A percentile compares a stretch with the other conserved stretches of the same genome.
These are phyloP conservation scores for Helicoverpa assulta DNA, from an alignment of 2,888 invertebrate species.

Conservation along the genomic window DNA sequence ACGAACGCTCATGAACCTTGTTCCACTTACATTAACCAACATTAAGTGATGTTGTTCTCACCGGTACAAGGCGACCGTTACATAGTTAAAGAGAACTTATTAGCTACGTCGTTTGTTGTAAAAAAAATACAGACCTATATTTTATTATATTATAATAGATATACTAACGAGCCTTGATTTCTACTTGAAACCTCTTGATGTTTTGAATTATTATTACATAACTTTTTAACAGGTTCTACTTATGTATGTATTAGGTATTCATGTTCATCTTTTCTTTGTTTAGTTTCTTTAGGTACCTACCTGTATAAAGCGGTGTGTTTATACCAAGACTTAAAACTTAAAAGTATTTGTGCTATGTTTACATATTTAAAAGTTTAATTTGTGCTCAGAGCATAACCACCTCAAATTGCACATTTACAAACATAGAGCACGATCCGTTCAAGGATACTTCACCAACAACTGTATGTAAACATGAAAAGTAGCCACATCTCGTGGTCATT, in stretches of 20 bases:
- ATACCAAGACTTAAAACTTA: conserved; percentile 27
- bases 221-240: too few species aligned
- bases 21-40: conserved; percentile 85
- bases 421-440: conserved; percentile 80
- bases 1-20: conserved; percentile 87
- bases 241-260: too few species aligned
- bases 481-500: conserved; percentile 40
- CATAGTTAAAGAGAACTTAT: conserved; percentile 40
- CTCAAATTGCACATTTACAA: conserved; percentile 79
- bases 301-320: not conserved
- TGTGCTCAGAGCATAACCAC: conserved; percentile 72
- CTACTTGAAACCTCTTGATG: conserved; percentile 12
- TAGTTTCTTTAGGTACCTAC: not conserved
- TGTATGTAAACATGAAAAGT: conserved; percentile 48
- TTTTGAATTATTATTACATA: not conserved
- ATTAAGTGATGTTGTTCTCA: conserved; percentile 76
- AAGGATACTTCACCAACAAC: conserved; percentile 76
- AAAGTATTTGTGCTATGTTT: conserved; percentile 53
- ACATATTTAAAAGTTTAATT: conserved; percentile 71
- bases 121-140: too few species aligned
- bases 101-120: conserved; percentile 39
- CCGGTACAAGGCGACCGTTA: conserved; percentile 80
- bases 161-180: conserved; percentile 35
- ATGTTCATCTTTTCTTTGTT: conserved; percentile 11
- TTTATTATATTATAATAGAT: too few species aligned